Conservation (phyloP, 2,888 invertebrate species). For the Oscheius sp. region DNA sequence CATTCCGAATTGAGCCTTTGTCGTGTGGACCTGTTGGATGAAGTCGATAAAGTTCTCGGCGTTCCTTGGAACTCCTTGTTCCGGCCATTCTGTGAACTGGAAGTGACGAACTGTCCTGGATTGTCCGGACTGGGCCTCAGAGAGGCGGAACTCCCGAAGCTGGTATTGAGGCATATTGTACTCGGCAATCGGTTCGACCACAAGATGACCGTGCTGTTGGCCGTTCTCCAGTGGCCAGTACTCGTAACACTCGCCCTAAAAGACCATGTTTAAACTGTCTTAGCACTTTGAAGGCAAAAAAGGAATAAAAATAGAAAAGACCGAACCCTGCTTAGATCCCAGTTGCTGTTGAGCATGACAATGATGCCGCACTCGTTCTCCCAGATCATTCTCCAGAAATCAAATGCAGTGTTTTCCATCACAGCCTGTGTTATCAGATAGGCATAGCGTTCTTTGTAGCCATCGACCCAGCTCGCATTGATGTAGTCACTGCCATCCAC, state of each 20-base stretch:
- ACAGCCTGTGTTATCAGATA: constrained; percentile 99
- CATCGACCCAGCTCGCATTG: constrained; percentile 97
- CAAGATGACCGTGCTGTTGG: constrained; percentile 84
- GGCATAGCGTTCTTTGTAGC: constrained; percentile 81
- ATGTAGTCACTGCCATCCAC: constrained; percentile 87
- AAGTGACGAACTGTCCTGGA: constrained; percentile 95
- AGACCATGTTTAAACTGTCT: background rate
- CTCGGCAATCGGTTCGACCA: constrained; percentile 98
- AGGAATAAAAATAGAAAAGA: background rate
- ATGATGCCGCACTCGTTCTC: constrained; percentile 99
- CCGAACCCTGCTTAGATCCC: constrained; percentile 41
- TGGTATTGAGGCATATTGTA: constrained; percentile 99
- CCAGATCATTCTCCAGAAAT: constrained; percentile 99
- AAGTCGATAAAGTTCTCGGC: constrained; percentile 99
- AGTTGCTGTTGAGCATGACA: constrained; percentile 83
- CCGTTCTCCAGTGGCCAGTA: constrained; percentile 94
- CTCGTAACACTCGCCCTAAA: constrained; percentile 96
- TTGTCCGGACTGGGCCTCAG: constrained; percentile 94
- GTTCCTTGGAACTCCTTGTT: constrained; percentile 86
- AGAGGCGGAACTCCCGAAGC: constrained; percentile 95
- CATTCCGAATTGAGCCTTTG: constrained; percentile 99
- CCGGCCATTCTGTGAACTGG: constrained; percentile 79
- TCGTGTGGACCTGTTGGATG: constrained; percentile 95
- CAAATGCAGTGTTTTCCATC: constrained; percentile 92
- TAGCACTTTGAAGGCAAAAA: background rate